phyloP scores from a whole-genome alignment of 2,888 invertebrate genomes.

The Junonia oenone region DNA sequence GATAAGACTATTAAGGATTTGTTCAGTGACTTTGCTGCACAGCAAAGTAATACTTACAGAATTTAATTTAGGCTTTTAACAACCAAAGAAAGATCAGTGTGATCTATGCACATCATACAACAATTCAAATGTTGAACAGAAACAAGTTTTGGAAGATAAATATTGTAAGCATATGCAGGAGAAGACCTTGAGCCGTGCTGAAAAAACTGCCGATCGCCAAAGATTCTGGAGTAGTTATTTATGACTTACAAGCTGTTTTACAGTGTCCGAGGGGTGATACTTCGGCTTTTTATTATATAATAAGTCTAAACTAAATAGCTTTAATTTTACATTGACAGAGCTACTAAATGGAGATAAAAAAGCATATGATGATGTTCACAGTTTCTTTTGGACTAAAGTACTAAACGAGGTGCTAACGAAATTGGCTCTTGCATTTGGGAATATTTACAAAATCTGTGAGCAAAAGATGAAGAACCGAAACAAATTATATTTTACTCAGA shows the following conservation, averaged over 20 bases:
- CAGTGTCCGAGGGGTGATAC: background rate
- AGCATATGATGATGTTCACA: constrained; percentile 16
- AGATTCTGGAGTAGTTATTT: constrained; percentile 24
- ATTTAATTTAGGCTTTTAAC: constrained; percentile 1
- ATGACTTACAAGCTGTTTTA: constrained; percentile 27
- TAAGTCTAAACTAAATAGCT: constrained; percentile 27
- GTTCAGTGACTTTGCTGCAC: too few relatives aligned
- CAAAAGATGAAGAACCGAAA: background rate
- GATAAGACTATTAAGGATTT: background rate
- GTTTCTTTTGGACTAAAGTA: constrained; percentile 31
- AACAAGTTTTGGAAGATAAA: background rate
- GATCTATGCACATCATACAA: constrained; percentile 12
- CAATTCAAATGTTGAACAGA: constrained; percentile 11
- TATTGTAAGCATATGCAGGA: background rate
- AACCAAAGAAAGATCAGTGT: constrained; percentile 27
- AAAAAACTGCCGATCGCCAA: constrained; percentile 4
- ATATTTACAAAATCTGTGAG: constrained; percentile 15
- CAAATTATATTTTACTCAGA: constrained; percentile 17
- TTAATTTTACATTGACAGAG: constrained; percentile 16
- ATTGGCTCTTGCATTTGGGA: constrained; percentile 27
- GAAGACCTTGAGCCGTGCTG: background rate
- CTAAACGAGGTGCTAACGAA: constrained; percentile 29
- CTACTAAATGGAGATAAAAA: constrained; percentile 4
- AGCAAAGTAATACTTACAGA: too few relatives aligned
- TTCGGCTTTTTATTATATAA: constrained; percentile 31